Conservation (phyloP, 2,888 invertebrate species). For the Hetaerina titia region DNA sequence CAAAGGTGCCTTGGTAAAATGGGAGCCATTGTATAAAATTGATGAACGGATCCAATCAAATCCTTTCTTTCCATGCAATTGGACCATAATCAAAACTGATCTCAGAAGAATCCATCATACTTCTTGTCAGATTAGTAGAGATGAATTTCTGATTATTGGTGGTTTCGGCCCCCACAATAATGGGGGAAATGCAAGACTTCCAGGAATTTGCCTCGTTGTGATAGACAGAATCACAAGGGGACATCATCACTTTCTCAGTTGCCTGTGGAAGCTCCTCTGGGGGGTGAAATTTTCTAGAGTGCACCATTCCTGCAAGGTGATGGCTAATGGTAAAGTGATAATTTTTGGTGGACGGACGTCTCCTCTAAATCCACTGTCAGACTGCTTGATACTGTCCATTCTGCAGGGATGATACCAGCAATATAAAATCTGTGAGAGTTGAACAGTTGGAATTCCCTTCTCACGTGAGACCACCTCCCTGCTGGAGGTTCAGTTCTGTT, state of each 20-base stretch:
- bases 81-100: constrained; percentile 10
- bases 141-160: constrained; percentile 69
- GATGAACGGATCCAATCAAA: not conserved
- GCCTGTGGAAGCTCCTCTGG: constrained; percentile 64
- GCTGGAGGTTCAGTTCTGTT: constrained; percentile 76
- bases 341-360: constrained; percentile 76
- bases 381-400: constrained; percentile 3
- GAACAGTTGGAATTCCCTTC: constrained; percentile 69
- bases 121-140: constrained; percentile 28
- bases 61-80: not conserved
- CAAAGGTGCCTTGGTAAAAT: constrained; percentile 71
- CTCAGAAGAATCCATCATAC: constrained; percentile 39
- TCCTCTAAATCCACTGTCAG: constrained; percentile 72
- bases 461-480: constrained; percentile 72
- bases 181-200: constrained; percentile 58
- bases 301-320: constrained; percentile 70
- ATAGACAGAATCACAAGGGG: constrained; percentile 7
- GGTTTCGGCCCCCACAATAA: constrained; percentile 70
- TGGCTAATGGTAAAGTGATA: constrained; percentile 72
- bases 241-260: not conserved
- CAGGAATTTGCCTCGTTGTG: not conserved
- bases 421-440: constrained; percentile 71
- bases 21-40: constrained; percentile 61
- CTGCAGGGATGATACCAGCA: not conserved
- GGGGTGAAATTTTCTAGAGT: constrained; percentile 70